These are phyloP conservation scores for Catostylus mosaicus DNA, from an alignment of 30 jellyfish, hydroid and myxozoan genomes.

Conservation along the genomic window DNA sequence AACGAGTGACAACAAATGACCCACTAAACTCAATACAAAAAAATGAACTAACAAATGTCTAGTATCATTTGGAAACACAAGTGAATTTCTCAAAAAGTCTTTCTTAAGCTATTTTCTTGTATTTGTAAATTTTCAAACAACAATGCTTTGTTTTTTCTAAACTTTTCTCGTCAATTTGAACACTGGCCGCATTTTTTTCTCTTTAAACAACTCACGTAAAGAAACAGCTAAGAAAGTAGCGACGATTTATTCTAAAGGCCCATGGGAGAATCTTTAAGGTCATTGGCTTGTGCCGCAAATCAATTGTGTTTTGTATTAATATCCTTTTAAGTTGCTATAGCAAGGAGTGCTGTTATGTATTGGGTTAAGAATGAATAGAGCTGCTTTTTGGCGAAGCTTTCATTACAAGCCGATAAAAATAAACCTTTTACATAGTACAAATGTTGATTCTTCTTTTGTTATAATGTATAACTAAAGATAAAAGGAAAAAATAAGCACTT, in stretches of 20 bases:
- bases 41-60: background rate
- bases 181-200: constrained; percentile 12
- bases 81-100: background rate
- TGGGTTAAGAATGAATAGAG: background rate
- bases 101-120: background rate
- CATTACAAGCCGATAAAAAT: background rate
- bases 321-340: background rate
- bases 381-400: background rate
- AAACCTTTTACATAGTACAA: no score
- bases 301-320: background rate
- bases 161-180: background rate
- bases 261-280: background rate
- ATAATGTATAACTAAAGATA: no score
- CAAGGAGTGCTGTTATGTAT: background rate
- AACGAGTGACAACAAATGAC: background rate
- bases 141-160: constrained; percentile 13
- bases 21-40: background rate
- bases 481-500: no score
- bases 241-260: background rate
- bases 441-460: no score
- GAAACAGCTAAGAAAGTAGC: background rate
- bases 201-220: background rate
- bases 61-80: constrained; percentile 5
- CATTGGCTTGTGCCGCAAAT: background rate
- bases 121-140: constrained; percentile 23